These are phyloP conservation scores for Eulithis prunata DNA, from an alignment of 2,888 invertebrate species.

Conservation along the genomic window DNA sequence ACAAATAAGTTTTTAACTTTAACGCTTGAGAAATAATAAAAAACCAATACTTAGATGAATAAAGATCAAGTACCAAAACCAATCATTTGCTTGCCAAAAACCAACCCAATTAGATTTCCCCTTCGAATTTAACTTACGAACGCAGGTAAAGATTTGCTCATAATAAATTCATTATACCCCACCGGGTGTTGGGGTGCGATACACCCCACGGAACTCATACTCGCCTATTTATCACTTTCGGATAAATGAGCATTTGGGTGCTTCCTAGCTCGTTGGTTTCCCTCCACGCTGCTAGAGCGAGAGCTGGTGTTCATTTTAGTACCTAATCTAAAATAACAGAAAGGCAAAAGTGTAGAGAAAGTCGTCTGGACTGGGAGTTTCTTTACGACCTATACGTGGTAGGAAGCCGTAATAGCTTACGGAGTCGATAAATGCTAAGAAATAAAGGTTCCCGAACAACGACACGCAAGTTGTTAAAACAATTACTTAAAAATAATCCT, in stretches of 20 bases:
- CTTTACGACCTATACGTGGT: too few relatives aligned
- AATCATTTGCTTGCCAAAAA: slow-evolving; percentile 26
- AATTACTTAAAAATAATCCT: too few relatives aligned
- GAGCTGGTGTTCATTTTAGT: slow-evolving; percentile 18
- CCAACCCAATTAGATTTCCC: slow-evolving; percentile 23
- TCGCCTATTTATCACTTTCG: slow-evolving; percentile 77
- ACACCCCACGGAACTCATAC: slow-evolving; percentile 57
- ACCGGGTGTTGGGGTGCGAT: slow-evolving; percentile 12
- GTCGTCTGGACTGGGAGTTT: too few relatives aligned
- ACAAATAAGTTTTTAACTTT: background rate
- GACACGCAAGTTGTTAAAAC: too few relatives aligned
- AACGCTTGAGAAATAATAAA: too few relatives aligned
- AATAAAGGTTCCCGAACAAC: too few relatives aligned
- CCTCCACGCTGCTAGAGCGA: slow-evolving; percentile 33
- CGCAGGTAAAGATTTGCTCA: slow-evolving; percentile 43
- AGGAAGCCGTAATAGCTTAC: too few relatives aligned
- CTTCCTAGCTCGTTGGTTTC: slow-evolving; percentile 54
- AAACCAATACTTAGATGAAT: too few relatives aligned
- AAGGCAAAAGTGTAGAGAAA: too few relatives aligned
- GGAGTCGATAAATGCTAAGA: too few relatives aligned
- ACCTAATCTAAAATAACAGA: too few relatives aligned
- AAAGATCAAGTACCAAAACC: slow-evolving; percentile 4
- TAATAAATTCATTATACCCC: slow-evolving; percentile 43
- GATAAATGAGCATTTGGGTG: slow-evolving; percentile 73
- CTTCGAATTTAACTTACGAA: slow-evolving; percentile 20